These are phyloP conservation scores for Pammene aurita DNA, from an alignment of 2,888 invertebrate genomes.

Conservation along the genomic window DNA sequence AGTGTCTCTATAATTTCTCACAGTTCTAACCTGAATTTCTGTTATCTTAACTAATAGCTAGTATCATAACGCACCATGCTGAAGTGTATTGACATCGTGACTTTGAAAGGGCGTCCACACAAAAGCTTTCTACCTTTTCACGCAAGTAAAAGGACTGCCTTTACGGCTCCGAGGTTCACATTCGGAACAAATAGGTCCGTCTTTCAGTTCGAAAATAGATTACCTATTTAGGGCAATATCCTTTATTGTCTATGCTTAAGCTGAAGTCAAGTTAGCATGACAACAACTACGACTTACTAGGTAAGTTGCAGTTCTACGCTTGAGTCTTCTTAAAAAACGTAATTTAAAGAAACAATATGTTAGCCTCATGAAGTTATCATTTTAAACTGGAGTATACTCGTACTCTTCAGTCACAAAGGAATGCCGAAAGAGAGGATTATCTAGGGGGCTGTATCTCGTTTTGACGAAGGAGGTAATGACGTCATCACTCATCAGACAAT, in stretches of 20 bases:
- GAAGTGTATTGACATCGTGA: slow-evolving; percentile 11
- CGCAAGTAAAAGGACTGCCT: slow-evolving; percentile 30
- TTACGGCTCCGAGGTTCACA: slow-evolving; percentile 17
- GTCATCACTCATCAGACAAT: too few species aligned
- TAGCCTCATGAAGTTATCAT: too few species aligned
- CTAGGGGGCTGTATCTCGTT: too few species aligned
- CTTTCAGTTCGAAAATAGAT: slow-evolving; percentile 29
- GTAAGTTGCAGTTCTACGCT: not conserved
- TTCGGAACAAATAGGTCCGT: slow-evolving; percentile 16
- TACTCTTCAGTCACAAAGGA: too few species aligned
- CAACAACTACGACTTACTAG: slow-evolving; percentile 5
- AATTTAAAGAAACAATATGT: too few species aligned
- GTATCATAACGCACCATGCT: not conserved
- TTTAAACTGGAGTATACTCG: too few species aligned
- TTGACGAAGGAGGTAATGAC: too few species aligned
- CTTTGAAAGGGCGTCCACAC: slow-evolving; percentile 29
- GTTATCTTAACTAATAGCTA: not conserved
- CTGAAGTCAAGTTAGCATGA: slow-evolving; percentile 25
- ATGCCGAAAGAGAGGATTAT: too few species aligned
- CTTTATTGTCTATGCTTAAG: slow-evolving; percentile 27
- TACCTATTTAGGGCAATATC: slow-evolving; percentile 35
- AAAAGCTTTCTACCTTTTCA: slow-evolving; percentile 38
- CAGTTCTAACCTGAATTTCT: not conserved
- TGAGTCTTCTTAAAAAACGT: too few species aligned
- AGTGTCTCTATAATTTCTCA: not conserved